Conservation (phyloP, 2,797 vertebrate species). For the Psittacula echo region DNA sequence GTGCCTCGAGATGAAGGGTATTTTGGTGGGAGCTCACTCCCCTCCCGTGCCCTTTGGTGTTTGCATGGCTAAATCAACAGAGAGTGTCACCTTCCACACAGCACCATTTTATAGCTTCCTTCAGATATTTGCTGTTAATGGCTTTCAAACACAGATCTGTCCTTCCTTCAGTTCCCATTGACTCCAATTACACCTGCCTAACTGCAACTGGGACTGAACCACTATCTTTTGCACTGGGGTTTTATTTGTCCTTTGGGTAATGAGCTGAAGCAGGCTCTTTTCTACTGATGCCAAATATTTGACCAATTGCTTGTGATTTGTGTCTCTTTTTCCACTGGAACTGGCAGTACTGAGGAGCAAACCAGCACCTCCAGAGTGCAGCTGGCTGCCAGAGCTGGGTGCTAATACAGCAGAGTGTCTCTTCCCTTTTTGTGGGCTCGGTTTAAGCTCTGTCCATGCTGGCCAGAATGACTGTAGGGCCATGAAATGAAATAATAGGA, state of each 20-base stretch:
- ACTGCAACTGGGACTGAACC: not conserved
- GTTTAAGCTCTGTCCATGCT: not conserved
- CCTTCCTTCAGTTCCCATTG: not conserved
- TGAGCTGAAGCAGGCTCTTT: not conserved
- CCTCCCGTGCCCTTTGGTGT: fast-evolving
- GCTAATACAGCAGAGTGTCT: not conserved
- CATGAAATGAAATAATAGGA: slow-evolving; percentile 46
- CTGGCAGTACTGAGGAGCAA: not conserved
- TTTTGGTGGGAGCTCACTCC: not conserved
- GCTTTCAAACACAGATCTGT: not conserved
- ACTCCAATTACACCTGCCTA: not conserved
- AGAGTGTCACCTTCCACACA: not conserved
- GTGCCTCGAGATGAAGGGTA: not conserved
- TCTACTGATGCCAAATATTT: not conserved
- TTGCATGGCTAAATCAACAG: not conserved
- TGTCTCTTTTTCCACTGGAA: not conserved
- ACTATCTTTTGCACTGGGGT: not conserved
- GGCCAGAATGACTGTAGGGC: not conserved
- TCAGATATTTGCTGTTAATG: not conserved
- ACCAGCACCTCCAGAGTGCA: not conserved
- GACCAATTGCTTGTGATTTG: not conserved
- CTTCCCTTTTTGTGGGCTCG: not conserved
- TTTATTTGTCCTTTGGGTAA: not conserved
- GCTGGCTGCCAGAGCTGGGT: not conserved
- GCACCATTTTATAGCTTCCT: not conserved